Percentiles rank a stretch among this genome's conserved stretches.
Evolutionary conservation across 2,113 vertebrate species (phyloP).

Genomic region (Poicephalus meyeri): DNA sequence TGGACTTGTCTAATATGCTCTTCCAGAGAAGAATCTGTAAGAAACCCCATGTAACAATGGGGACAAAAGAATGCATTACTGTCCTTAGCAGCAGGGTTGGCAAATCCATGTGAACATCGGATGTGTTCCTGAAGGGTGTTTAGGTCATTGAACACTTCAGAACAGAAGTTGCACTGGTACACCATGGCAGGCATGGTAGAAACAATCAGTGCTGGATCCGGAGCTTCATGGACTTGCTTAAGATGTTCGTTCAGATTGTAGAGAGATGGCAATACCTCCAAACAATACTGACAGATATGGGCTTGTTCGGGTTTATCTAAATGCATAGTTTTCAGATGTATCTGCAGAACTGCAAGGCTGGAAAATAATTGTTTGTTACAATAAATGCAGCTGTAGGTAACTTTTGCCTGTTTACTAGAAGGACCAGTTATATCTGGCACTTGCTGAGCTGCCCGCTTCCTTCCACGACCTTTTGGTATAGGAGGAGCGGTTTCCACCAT

Average conservation of each 20-base stretch:
- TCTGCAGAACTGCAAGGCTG: conserved; percentile 94
- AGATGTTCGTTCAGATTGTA: conserved; percentile 97
- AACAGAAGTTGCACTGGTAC: conserved; percentile 98
- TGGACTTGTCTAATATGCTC: conserved; percentile 97
- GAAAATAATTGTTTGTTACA: conserved; percentile 97
- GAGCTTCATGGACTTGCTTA: conserved; percentile 93
- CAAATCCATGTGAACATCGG: conserved; percentile 93
- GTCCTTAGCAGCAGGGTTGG: conserved; percentile 91
- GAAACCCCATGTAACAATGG: conserved; percentile 98
- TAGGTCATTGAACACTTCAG: conserved; percentile 91
- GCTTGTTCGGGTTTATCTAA: conserved; percentile 96
- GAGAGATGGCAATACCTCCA: conserved; percentile 96
- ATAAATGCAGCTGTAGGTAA: conserved; percentile 95
- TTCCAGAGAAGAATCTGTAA: conserved; percentile 95
- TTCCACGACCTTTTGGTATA: conserved; percentile 89
- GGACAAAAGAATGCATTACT: conserved; percentile 99
- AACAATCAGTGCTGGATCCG: conserved; percentile 88
- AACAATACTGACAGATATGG: conserved; percentile 96
- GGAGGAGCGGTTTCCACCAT: conserved; percentile 91
- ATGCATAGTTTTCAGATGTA: conserved; percentile 97
- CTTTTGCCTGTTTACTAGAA: conserved; percentile 89
- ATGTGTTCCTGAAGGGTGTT: conserved; percentile 98
- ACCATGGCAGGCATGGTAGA: conserved; percentile 88
- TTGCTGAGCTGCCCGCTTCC: conserved; percentile 91
- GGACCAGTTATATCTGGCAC: conserved; percentile 84